Evolutionary conservation across 2,113 vertebrate species (phyloP), one percentile per base, ranked within the genome.

Genomic region (Chitala chitala): DNA sequence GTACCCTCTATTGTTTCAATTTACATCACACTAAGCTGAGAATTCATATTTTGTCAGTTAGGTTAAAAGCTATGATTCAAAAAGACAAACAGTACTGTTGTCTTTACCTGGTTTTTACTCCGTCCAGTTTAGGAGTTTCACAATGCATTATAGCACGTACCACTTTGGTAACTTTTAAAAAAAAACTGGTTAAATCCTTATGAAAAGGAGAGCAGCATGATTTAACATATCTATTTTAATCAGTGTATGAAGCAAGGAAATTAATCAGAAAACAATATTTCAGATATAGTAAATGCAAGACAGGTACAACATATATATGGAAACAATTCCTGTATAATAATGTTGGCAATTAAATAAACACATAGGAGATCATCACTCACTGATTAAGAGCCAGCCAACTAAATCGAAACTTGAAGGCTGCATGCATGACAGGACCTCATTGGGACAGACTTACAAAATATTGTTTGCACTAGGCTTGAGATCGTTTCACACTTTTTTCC

Each of bases 1-100:
- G 89, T 82, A 90, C 93, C 89, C 93, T 93, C 90, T 93, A 89
- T 90, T 89, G 88, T 91, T 87, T 96, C 84, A 87, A 92, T 94
- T 88, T 55, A 88, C 89, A 90, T 90, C 82, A 91, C 89, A 86
- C 93, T 93, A 91, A 90, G 86, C 88, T 89, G 91, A 92, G 88
- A 93, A 92, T 89, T 90, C 89, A 88, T 91, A 85, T 94, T 88
- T 81, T n/a, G n/a, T n/a, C n/a, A n/a, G n/a, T n/a, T n/a, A n/a
- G n/a, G n/a, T n/a, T n/a, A n/a, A n/a, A n/a, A n/a, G n/a, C n/a
- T n/a, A n/a, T n/a, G n/a, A n/a, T n/a, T n/a, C n/a, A n/a, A n/a
- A n/a, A n/a, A n/a, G n/a, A n/a, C n/a, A n/a, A n/a, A n/a, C 89
- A 82, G 85, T 84, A 92, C 87, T 90, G 55, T 90, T 92, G 92